These are phyloP conservation scores for Microplitis demolitor DNA, from an alignment of 1,140 invertebrate species.

Conservation along the genomic window DNA sequence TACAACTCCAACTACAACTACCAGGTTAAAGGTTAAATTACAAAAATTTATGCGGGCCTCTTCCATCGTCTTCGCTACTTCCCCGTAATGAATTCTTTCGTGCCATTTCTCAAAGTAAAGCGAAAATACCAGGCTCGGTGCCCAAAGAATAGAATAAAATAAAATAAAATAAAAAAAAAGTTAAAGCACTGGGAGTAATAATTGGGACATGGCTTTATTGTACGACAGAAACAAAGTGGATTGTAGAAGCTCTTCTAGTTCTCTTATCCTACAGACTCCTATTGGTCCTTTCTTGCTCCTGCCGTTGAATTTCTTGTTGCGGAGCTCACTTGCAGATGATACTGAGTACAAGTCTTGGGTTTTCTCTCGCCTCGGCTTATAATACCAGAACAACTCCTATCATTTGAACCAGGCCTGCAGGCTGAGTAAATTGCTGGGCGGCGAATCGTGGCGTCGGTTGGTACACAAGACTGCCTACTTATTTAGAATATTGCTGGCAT, in stretches of 20 bases:
- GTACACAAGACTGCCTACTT: constrained; percentile 48
- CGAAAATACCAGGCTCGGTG: constrained; percentile 18
- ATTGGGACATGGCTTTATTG: constrained; percentile 30
- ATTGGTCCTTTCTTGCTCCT: not conserved
- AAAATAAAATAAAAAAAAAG: not conserved
- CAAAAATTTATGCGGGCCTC: constrained; percentile 25
- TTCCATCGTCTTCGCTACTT: constrained; percentile 12
- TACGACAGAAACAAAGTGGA: constrained; percentile 17
- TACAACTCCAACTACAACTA: not conserved
- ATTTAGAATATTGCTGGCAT: constrained; percentile 63
- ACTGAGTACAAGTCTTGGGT: not conserved
- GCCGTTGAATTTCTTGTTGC: not conserved
- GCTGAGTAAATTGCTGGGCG: constrained; percentile 23
- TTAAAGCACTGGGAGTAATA: constrained; percentile 14
- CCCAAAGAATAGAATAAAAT: not conserved
- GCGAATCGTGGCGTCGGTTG: constrained; percentile 26
- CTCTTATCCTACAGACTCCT: not conserved
- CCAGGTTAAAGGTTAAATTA: constrained; percentile 26
- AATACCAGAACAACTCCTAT: no score
- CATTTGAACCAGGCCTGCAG: no score
- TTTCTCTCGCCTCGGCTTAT: not conserved
- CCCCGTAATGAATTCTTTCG: constrained; percentile 26
- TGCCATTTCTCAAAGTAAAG: constrained; percentile 22
- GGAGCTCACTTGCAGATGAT: no score
- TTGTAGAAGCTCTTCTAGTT: not conserved